phyloP scores from a whole-genome alignment of 1,140 invertebrate species.

The Protaetia brevitarsis region DNA sequence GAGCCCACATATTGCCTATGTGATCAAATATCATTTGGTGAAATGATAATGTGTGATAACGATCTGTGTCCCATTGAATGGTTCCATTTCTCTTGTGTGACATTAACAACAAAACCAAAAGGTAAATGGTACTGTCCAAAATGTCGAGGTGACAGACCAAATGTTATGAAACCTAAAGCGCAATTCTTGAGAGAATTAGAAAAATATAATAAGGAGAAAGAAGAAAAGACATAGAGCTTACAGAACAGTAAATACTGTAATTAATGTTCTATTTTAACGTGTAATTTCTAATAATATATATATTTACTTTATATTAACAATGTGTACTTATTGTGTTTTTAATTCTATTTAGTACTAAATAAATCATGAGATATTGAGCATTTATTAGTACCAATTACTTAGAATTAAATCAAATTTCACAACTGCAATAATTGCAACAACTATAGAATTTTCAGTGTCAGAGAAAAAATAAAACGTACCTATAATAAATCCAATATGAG shows the following conservation, averaged over 20 bases:
- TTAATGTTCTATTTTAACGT: background rate
- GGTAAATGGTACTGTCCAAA: slow-evolving; percentile 99
- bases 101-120: slow-evolving; percentile 93
- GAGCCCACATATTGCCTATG: slow-evolving; percentile 97
- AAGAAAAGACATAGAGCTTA: slow-evolving; percentile 71
- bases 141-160: slow-evolving; percentile 86
- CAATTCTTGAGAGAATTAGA: slow-evolving; percentile 87
- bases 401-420: too few species aligned
- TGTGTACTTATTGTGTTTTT: slow-evolving; percentile 4
- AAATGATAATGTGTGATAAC: slow-evolving; percentile 99
- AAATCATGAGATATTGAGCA: too few species aligned
- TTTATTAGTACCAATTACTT: too few species aligned
- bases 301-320: slow-evolving; percentile 6
- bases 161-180: slow-evolving; percentile 89
- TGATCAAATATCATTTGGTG: slow-evolving; percentile 93
- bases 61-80: slow-evolving; percentile 97
- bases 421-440: too few species aligned
- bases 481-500: too few species aligned
- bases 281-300: slow-evolving; percentile 16
- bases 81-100: slow-evolving; percentile 99
- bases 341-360: slow-evolving; percentile 14
- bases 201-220: slow-evolving; percentile 87
- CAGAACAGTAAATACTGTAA: background rate
- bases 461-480: too few species aligned
- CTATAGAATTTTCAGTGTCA: too few species aligned